These are phyloP conservation scores for Cichlasoma orientale DNA, from an alignment of 2,797 vertebrate genomes.

Conservation along the genomic window DNA sequence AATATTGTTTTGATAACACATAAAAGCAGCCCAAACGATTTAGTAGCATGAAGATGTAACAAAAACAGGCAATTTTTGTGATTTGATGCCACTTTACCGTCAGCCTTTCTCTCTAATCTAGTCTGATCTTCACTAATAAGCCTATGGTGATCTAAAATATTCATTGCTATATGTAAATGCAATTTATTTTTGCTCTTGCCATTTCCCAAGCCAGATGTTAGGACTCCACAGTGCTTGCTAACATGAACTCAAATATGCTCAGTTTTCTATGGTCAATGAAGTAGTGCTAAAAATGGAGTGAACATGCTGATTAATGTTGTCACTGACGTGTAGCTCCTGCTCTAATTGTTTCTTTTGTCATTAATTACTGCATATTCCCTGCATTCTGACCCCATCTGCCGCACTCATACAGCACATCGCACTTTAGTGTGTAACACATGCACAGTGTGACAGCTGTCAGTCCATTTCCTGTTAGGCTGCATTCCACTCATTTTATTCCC, in stretches of 20 bases:
- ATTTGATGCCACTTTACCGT: neutral
- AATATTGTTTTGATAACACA: neutral
- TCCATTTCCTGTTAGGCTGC: slow-evolving; percentile 43
- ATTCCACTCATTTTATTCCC: slow-evolving; percentile 32
- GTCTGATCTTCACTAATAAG: neutral
- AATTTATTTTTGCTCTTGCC: neutral
- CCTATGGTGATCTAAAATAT: neutral
- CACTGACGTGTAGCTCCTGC: neutral
- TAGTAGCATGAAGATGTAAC: neutral
- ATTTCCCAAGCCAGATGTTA: neutral
- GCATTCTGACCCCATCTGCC: neutral
- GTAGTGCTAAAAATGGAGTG: neutral
- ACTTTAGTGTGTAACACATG: neutral
- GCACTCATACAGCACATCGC: neutral
- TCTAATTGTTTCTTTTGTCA: neutral
- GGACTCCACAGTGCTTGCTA: neutral
- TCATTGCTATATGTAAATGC: neutral
- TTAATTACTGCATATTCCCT: neutral
- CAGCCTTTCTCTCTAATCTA: neutral
- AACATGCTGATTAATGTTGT: neutral
- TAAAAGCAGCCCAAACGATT: neutral
- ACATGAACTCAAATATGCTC: neutral
- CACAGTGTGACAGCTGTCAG: slow-evolving; percentile 44
- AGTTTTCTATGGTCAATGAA: neutral
- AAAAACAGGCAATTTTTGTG: neutral